Percentiles rank a stretch among this genome's conserved stretches.
Evolutionary conservation across 2,888 invertebrate genomes (phyloP).

Genomic region (Phrixothrix hirtus): DNA sequence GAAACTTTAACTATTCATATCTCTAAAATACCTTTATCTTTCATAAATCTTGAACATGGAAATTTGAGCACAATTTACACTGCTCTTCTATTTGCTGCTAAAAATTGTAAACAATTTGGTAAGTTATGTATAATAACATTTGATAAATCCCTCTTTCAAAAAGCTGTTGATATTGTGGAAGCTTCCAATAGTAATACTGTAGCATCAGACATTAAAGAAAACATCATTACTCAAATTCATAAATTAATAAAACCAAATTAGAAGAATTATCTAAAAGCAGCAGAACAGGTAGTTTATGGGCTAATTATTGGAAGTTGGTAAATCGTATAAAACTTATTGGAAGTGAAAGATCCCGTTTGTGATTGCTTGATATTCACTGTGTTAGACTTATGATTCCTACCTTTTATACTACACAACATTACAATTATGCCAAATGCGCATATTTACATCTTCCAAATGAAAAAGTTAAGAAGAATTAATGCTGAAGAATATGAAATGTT

Average conservation of each 20-base stretch:
- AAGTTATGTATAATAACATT: conserved; percentile 4
- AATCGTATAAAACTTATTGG: background rate
- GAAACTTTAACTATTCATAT: background rate
- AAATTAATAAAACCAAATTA: too few relatives aligned
- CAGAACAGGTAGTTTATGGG: background rate
- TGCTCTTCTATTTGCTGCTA: background rate
- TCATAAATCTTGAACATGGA: background rate
- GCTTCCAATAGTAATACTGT: background rate
- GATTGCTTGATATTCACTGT: conserved; percentile 4
- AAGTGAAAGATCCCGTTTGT: conserved; percentile 3
- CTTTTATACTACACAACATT: conserved; percentile 4
- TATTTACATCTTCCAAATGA: conserved; percentile 5
- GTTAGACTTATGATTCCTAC: conserved; percentile 7
- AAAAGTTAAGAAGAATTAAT: conserved; percentile 1
- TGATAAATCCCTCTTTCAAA: conserved; percentile 6
- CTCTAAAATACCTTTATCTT: conserved; percentile 1
- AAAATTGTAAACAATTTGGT: background rate
- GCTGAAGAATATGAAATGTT: conserved; percentile 4
- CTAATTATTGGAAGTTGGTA: too few relatives aligned
- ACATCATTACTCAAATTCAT: too few relatives aligned
- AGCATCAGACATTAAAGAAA: too few relatives aligned
- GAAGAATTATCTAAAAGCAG: background rate
- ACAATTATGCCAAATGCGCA: conserved; percentile 8
- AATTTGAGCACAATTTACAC: conserved; percentile 2
- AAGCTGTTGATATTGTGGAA: conserved; percentile 6